These are phyloP conservation scores for Papio anubis DNA, from an alignment of 2,113 vertebrate genomes.

Conservation along the genomic window DNA sequence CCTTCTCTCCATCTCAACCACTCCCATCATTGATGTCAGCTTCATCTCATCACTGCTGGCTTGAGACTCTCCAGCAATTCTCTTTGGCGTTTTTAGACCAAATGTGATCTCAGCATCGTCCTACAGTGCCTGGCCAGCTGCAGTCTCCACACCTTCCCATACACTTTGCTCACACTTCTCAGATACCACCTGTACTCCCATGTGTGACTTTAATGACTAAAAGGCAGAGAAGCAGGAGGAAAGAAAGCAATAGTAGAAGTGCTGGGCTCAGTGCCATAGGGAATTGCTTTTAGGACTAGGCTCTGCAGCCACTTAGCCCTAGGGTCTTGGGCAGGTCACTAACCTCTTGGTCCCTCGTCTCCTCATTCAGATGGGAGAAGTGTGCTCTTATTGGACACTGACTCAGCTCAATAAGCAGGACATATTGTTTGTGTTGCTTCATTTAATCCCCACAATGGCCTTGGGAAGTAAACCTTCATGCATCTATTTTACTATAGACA, in stretches of 20 bases:
- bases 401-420: neutral
- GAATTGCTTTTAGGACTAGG: neutral
- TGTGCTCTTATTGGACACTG: neutral
- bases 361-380: neutral
- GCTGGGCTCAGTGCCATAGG: neutral
- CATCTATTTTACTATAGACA: neutral
- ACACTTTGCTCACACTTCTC: neutral
- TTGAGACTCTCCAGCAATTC: neutral
- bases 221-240: neutral
- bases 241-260: neutral
- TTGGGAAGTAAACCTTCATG: neutral
- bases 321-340: neutral
- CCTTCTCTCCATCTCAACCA: neutral
- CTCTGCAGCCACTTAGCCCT: neutral
- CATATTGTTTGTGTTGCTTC: neutral
- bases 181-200: neutral
- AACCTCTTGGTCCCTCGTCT: neutral
- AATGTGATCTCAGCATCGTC: neutral
- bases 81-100: neutral
- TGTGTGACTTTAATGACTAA: accelerated
- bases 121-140: neutral
- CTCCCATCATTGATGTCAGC: neutral
- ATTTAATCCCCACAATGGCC: neutral
- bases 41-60: neutral
- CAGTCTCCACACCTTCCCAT: neutral